Conservation (phyloP, 2,888 invertebrate genomes). For the Calameuta pallipes region DNA sequence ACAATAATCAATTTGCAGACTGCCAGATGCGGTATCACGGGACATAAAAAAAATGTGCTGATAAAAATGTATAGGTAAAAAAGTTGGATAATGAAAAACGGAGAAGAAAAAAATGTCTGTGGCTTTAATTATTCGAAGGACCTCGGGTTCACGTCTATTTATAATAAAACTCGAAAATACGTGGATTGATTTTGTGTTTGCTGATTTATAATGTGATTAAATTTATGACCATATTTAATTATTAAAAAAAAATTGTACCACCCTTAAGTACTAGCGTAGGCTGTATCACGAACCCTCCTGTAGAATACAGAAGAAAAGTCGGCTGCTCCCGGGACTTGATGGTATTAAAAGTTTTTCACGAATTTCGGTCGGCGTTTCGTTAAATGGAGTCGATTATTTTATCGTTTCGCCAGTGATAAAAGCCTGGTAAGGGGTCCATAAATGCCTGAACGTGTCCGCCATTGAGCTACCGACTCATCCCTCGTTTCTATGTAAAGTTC, state of each 20-base stretch:
- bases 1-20: constrained; percentile 9
- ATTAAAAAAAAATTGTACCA: too few relatives aligned
- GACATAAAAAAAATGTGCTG: too few relatives aligned
- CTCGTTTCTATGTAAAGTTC: constrained; percentile 71
- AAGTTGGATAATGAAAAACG: too few relatives aligned
- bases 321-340: neutral
- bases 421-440: constrained; percentile 29
- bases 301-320: neutral
- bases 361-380: constrained; percentile 19
- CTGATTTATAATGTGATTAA: too few relatives aligned
- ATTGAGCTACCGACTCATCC: constrained; percentile 67
- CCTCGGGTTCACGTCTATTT: too few relatives aligned
- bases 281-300: neutral
- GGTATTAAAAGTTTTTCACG: neutral
- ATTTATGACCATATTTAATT: too few relatives aligned
- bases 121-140: too few relatives aligned
- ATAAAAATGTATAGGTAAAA: too few relatives aligned
- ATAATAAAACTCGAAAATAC: too few relatives aligned
- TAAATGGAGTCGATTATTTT: constrained; percentile 34
- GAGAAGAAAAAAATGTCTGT: too few relatives aligned
- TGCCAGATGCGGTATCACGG: neutral
- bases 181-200: too few relatives aligned
- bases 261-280: neutral
- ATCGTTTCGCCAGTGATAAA: constrained; percentile 31
- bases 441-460: constrained; percentile 23